These are phyloP conservation scores for Plagodis dolabraria DNA, from an alignment of 2,888 invertebrate genomes.

Conservation along the genomic window DNA sequence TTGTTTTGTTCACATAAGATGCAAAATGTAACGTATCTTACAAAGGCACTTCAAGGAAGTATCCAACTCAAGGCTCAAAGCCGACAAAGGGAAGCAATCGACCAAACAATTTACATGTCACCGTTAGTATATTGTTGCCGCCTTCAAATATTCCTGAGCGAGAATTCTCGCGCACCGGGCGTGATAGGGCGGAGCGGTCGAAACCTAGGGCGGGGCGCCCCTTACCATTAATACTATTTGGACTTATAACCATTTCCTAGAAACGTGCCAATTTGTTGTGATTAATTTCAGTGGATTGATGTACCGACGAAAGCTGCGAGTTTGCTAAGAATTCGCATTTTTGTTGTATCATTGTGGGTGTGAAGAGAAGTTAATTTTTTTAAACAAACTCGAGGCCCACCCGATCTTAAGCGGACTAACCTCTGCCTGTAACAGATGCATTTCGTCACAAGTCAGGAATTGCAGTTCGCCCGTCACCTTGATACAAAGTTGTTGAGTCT, in stretches of 20 bases:
- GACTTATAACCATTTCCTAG: conserved; percentile 55
- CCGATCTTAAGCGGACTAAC: no score
- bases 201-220: conserved; percentile 58
- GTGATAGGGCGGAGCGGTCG: conserved; percentile 69
- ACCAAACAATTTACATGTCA: conserved; percentile 68
- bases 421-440: no score
- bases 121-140: conserved; percentile 42
- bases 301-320: conserved; percentile 53
- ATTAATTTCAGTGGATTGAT: conserved; percentile 59
- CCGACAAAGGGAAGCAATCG: conserved; percentile 52
- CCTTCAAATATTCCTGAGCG: conserved; percentile 32
- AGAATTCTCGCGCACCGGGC: conserved; percentile 53
- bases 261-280: conserved; percentile 66
- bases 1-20: no score
- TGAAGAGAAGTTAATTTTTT: not conserved
- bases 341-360: conserved; percentile 42
- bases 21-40: not conserved
- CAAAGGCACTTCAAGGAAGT: conserved; percentile 21
- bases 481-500: no score
- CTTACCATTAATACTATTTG: conserved; percentile 46
- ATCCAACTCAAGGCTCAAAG: conserved; percentile 28
- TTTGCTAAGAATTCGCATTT: conserved; percentile 18
- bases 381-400: no score
- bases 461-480: no score
- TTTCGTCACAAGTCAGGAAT: no score